Evolutionary conservation across 2,797 vertebrate genomes (phyloP), one percentile per base, ranked within the genome.

Genomic region (Hapalemur alaotrensis): DNA sequence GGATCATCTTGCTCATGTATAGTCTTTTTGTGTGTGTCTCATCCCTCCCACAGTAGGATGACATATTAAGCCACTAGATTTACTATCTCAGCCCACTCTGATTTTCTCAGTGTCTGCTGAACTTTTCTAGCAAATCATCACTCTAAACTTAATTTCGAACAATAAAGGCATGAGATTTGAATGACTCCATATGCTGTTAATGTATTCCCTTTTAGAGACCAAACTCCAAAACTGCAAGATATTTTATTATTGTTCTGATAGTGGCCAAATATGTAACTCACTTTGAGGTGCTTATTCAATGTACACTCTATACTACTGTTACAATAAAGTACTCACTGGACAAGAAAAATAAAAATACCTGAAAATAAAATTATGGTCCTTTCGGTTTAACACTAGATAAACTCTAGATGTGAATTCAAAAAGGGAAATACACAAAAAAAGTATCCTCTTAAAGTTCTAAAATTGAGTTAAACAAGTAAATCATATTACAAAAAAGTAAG

Each of bases 41-140:
- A 50, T 11, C 1, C 70, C 76, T 96, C 73, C 81, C 50, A 25
- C n/a, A 81, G 91, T n/a, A 86, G 52, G 78, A 69, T 96, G 61
- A 97, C 92, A 89, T 91, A 75, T 93, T 93, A 96, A 97, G 80
- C 81, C 85, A 93, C 89, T 81, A 32, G 65, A 92, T 92, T 96
- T 97, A 95, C 94, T 95, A 95, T 90, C 89, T 96, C 61, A 2
- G 14, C 57, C 38, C 67, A 25, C 8, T 95, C 80, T 87, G 70
- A 79, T 70, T 79, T 92, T 94, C 92, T 95, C 86, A 80, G 75
- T 57, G 52, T 94, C 93, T 95, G 86, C 65, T 85, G 72, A 95
- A 50, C 50, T 88, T 92, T 89, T 73, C 80, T 78, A 73, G 30
- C 78, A 97, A 97, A 96, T 94, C 89, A 93, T 97, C 91, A 87